A percentile compares a stretch with the other conserved stretches of the same genome.
Evolutionary conservation across 2,797 vertebrate species (phyloP).

Genomic region (Mormyrops boulengeri): DNA sequence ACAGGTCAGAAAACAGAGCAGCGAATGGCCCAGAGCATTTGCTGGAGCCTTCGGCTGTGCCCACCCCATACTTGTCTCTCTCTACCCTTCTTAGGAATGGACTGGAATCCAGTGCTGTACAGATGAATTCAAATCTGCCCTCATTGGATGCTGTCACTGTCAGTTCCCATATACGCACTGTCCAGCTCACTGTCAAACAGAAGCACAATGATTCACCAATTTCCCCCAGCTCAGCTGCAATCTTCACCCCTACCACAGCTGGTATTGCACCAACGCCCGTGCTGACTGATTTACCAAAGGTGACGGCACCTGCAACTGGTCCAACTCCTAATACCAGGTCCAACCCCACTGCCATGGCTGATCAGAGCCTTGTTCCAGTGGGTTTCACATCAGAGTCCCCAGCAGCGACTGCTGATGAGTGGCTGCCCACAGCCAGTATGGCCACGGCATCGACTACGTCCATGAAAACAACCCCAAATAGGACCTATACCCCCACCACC

Average conservation of each 20-base stretch:
- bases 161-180: conserved; percentile 36
- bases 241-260: conserved; percentile 11
- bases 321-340: conserved; percentile 28
- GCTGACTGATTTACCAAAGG: conserved; percentile 37
- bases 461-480: conserved; percentile 39
- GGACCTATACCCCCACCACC: conserved; percentile 43
- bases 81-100: conserved; percentile 53
- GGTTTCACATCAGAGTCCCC: conserved; percentile 31
- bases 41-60: conserved; percentile 47
- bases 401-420: conserved; percentile 38
- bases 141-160: conserved; percentile 32
- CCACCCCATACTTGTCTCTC: conserved; percentile 39
- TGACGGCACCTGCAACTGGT: conserved; percentile 31
- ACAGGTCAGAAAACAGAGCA: conserved; percentile 27
- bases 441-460: conserved; percentile 38
- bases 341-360: not conserved
- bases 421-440: conserved; percentile 41
- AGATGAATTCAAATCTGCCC: conserved; percentile 47
- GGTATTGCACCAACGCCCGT: conserved; percentile 21
- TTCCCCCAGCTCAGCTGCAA: conserved; percentile 27
- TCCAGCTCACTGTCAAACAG: conserved; percentile 34
- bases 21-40: conserved; percentile 48
- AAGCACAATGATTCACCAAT: conserved; percentile 16
- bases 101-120: conserved; percentile 56
- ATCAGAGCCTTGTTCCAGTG: conserved; percentile 21